A percentile compares a stretch with the other conserved stretches of the same genome.
These are phyloP conservation scores for Cotesia chilonis DNA, from an alignment of 1,140 invertebrate genomes.

Conservation along the genomic window DNA sequence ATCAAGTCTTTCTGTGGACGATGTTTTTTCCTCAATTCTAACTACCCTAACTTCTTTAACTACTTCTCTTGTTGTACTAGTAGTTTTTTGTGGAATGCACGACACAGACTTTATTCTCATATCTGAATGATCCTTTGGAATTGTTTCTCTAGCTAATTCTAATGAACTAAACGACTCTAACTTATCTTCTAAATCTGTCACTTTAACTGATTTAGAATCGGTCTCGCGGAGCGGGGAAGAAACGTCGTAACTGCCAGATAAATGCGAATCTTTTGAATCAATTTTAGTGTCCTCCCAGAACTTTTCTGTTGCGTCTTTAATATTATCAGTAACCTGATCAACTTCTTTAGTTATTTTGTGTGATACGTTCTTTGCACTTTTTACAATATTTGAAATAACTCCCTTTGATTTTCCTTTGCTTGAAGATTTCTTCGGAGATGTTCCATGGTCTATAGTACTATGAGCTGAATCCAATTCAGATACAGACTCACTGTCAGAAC, in stretches of 20 bases:
- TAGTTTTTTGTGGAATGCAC: slow-evolving; percentile 58
- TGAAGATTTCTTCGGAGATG: slow-evolving; percentile 37
- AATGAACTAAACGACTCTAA: slow-evolving; percentile 47
- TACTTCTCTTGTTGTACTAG: slow-evolving; percentile 43
- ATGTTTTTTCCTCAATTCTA: slow-evolving; percentile 26
- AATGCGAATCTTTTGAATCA: slow-evolving; percentile 50
- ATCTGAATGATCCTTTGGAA: slow-evolving; percentile 27
- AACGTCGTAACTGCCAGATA: slow-evolving; percentile 49
- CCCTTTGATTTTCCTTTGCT: slow-evolving; percentile 45
- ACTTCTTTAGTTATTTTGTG: slow-evolving; percentile 63
- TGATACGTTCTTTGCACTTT: slow-evolving; percentile 55
- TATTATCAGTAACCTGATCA: slow-evolving; percentile 50
- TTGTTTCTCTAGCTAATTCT: slow-evolving; percentile 35
- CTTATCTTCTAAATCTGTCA: slow-evolving; percentile 42
- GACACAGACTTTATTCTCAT: slow-evolving; percentile 44
- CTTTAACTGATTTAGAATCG: slow-evolving; percentile 18
- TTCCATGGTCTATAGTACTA: slow-evolving; percentile 41
- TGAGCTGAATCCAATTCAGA: slow-evolving; percentile 28
- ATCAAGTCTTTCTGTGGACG: slow-evolving; percentile 46
- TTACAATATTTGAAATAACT: slow-evolving; percentile 48
- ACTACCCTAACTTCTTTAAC: slow-evolving; percentile 33
- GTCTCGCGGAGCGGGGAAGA: slow-evolving; percentile 38
- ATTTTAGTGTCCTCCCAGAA: slow-evolving; percentile 60
- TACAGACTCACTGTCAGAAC: slow-evolving; percentile 37
- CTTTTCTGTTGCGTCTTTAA: slow-evolving; percentile 52